Evolutionary conservation across 2,797 vertebrate species (phyloP).

Genomic region (Clarias pachynema): DNA sequence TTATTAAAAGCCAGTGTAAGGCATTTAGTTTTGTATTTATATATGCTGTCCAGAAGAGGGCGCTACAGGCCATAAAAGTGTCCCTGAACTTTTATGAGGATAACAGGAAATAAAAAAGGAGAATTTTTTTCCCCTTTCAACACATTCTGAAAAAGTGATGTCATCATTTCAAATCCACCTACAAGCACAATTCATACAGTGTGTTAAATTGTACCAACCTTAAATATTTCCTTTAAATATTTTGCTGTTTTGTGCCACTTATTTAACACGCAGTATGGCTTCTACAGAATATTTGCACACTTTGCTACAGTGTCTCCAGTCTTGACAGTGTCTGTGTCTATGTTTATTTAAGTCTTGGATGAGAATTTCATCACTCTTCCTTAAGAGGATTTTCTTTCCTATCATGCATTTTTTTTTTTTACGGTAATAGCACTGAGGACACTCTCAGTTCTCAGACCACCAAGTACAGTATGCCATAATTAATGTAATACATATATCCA

Average conservation of each 20-base stretch:
- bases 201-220: neutral
- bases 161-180: constrained; percentile 12
- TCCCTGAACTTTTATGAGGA: constrained; percentile 9
- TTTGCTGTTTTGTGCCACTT: neutral
- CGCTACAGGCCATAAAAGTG: constrained; percentile 49
- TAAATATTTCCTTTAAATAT: neutral
- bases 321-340: constrained; percentile 59
- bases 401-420: constrained; percentile 19
- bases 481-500: neutral
- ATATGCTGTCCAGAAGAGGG: constrained; percentile 41
- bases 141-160: constrained; percentile 16
- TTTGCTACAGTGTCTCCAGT: constrained; percentile 35
- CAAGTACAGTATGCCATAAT: neutral
- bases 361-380: constrained; percentile 70
- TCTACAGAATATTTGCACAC: constrained; percentile 36
- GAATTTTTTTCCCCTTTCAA: neutral
- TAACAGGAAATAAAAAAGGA: constrained; percentile 44
- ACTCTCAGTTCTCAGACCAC: neutral
- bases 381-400: constrained; percentile 50
- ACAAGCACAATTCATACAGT: neutral
- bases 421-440: neutral
- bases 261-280: neutral
- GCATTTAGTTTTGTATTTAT: constrained; percentile 37
- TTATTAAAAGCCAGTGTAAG: constrained; percentile 42
- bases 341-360: constrained; percentile 77